Conservation (phyloP, 2,888 invertebrate species). For the Platypus cylindrus region DNA sequence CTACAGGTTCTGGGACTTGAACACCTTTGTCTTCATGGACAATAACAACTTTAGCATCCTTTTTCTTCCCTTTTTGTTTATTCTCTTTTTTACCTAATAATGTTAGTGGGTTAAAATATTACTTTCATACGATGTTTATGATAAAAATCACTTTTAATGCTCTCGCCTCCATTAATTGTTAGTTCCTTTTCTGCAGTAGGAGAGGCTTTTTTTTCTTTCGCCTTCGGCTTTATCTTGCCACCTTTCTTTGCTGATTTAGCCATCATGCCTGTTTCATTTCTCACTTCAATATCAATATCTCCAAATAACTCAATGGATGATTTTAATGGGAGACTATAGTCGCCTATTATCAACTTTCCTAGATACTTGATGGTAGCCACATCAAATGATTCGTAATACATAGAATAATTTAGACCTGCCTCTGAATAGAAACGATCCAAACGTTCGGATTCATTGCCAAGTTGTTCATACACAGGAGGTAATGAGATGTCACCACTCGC, state of each 20-base stretch:
- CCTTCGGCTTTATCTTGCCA: slow-evolving; percentile 12
- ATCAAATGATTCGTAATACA: slow-evolving; percentile 44
- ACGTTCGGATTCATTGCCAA: slow-evolving; percentile 37
- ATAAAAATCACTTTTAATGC: background rate
- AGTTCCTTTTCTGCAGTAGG: slow-evolving; percentile 2
- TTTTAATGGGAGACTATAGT: slow-evolving; percentile 29
- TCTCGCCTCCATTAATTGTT: slow-evolving; percentile 6
- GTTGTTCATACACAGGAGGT: slow-evolving; percentile 19
- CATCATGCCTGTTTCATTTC: slow-evolving; percentile 7
- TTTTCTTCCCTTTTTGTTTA: slow-evolving; percentile 16
- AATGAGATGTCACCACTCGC: slow-evolving; percentile 32
- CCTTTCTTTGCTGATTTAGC: slow-evolving; percentile 16
- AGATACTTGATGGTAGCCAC: slow-evolving; percentile 39
- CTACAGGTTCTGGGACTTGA: slow-evolving; percentile 26
- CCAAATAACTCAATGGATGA: slow-evolving; percentile 35
- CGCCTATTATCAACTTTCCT: slow-evolving; percentile 33
- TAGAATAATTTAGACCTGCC: slow-evolving; percentile 44
- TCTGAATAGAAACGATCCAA: slow-evolving; percentile 47
- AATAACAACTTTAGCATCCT: slow-evolving; percentile 16
- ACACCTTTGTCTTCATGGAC: slow-evolving; percentile 26
- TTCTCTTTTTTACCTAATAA: slow-evolving; percentile 6
- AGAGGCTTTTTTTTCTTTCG: slow-evolving; percentile 8
- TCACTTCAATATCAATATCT: slow-evolving; percentile 17
- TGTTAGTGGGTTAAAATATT: background rate
- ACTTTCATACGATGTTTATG: background rate